These are phyloP conservation scores for Illadopsis cleaveri DNA, from an alignment of 2,113 vertebrate genomes.

Conservation along the genomic window DNA sequence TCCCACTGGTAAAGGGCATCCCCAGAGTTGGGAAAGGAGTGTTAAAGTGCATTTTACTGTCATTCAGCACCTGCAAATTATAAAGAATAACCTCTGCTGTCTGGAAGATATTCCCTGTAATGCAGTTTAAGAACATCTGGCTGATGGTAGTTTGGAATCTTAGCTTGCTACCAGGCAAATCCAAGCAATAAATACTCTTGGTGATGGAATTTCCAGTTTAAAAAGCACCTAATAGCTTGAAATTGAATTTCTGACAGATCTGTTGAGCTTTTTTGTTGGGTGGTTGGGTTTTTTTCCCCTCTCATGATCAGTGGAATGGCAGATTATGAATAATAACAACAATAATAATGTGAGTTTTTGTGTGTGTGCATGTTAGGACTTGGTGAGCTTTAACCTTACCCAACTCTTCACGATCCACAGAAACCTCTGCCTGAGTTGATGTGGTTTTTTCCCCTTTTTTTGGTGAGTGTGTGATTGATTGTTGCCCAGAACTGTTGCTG, in stretches of 20 bases:
- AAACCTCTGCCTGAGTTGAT: background rate
- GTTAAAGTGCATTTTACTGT: background rate
- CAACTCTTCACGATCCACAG: background rate
- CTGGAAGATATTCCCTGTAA: background rate
- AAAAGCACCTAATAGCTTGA: background rate
- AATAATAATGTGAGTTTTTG: background rate
- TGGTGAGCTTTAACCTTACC: background rate
- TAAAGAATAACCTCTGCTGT: background rate
- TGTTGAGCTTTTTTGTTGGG: background rate
- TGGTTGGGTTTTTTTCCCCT: background rate
- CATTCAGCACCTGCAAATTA: background rate
- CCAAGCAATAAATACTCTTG: background rate
- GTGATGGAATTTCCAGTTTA: background rate
- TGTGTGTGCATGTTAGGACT: background rate
- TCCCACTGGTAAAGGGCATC: background rate
- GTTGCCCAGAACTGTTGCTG: conserved; percentile 69
- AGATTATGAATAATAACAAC: background rate
- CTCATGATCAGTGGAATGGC: background rate
- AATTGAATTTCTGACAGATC: background rate
- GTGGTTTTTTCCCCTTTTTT: background rate
- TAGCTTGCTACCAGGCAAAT: background rate
- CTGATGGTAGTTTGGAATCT: background rate
- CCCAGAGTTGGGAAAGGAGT: background rate
- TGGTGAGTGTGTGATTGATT: background rate
- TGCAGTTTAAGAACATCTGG: background rate